Percentiles rank a stretch among this genome's conserved stretches.
phyloP scores from a whole-genome alignment of 2,888 invertebrate genomes.

The Habrosyne pyritoides region DNA sequence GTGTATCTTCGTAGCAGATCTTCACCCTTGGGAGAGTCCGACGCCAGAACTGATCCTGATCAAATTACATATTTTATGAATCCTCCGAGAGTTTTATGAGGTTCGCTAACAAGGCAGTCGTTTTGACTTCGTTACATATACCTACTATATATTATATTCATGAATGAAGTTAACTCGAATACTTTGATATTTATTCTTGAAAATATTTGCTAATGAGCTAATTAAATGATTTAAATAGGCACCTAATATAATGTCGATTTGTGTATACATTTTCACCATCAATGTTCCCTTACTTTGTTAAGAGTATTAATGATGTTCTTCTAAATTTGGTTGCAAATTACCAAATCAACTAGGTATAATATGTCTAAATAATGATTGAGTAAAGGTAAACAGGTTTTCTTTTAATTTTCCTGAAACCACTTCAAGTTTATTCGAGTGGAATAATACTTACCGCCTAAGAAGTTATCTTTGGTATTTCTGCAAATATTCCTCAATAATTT shows the following conservation, averaged over 20 bases:
- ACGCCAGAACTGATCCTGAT: constrained; percentile 48
- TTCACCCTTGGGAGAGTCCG: constrained; percentile 27
- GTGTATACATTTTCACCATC: no score
- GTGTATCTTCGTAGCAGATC: constrained; percentile 32
- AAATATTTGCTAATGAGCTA: not conserved
- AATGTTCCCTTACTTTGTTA: no score
- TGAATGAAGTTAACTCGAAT: not conserved
- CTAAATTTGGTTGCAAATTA: no score
- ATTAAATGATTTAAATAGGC: no score
- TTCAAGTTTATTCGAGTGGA: not conserved
- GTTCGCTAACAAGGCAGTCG: constrained; percentile 41
- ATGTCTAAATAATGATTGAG: no score
- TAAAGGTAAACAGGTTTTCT: no score
- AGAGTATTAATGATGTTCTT: no score
- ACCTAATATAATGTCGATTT: no score
- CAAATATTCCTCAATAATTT: not conserved
- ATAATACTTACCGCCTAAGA: not conserved
- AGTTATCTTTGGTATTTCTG: not conserved
- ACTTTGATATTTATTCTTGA: not conserved
- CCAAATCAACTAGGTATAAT: not conserved
- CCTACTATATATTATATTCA: not conserved
- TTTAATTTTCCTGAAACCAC: no score
- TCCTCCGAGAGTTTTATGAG: constrained; percentile 45
- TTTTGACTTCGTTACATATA: constrained; percentile 15
- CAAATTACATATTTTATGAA: constrained; percentile 64